phyloP scores from a whole-genome alignment of 2,797 vertebrate species.

The Apodemus agrarius region DNA sequence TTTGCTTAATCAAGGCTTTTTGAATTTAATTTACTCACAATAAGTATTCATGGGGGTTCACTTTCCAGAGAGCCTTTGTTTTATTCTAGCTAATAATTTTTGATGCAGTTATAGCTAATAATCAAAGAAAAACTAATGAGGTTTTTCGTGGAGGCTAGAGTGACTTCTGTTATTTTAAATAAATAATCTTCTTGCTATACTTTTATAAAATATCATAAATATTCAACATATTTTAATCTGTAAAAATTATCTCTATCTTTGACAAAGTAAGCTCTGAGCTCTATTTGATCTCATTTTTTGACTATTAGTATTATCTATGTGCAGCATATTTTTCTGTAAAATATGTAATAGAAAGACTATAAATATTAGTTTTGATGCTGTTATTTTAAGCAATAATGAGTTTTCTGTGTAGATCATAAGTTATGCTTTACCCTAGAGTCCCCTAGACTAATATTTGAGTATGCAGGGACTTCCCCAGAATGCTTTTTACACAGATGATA shows the following conservation, averaged over 20 bases:
- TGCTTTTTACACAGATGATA: neutral
- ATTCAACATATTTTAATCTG: neutral
- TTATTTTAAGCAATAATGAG: neutral
- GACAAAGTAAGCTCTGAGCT: neutral
- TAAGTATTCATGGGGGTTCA: slow-evolving; percentile 77
- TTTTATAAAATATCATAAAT: slow-evolving; percentile 35
- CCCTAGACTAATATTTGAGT: neutral
- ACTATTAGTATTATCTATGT: neutral
- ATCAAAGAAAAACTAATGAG: slow-evolving; percentile 82
- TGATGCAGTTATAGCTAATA: slow-evolving; percentile 82
- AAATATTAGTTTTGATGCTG: neutral
- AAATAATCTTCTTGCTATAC: neutral
- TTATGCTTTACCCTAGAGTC: neutral
- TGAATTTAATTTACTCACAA: slow-evolving; percentile 83
- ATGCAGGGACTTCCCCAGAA: neutral
- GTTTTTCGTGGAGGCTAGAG: slow-evolving; percentile 57
- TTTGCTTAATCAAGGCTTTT: slow-evolving; percentile 85
- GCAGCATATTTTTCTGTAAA: neutral
- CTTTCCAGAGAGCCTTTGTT: slow-evolving; percentile 82
- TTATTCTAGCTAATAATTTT: slow-evolving; percentile 83
- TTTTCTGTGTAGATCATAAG: neutral
- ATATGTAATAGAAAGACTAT: neutral
- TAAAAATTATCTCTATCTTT: neutral
- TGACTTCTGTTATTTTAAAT: slow-evolving; percentile 51
- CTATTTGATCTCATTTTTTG: neutral